These are phyloP conservation scores for Phaethon lepturus DNA, from an alignment of 2,113 vertebrate species.

Conservation along the genomic window DNA sequence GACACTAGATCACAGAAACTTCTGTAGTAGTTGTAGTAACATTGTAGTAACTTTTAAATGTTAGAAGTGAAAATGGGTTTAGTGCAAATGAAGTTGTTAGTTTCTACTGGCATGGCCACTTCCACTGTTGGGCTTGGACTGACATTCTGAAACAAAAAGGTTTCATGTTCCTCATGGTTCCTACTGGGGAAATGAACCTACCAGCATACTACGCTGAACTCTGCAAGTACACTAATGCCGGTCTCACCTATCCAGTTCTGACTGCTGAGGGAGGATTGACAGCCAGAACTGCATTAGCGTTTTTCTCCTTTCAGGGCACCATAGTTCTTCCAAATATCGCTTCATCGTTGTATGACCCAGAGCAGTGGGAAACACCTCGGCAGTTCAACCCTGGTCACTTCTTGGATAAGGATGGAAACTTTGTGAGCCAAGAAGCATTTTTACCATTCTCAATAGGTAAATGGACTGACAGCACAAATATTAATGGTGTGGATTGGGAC, in stretches of 20 bases:
- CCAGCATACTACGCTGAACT: background rate
- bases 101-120: background rate
- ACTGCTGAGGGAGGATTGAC: background rate
- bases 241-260: background rate
- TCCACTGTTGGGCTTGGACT: background rate
- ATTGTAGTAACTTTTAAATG: too few relatives aligned
- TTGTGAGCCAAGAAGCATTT: slow-evolving; percentile 69
- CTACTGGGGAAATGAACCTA: background rate
- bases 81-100: background rate
- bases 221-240: background rate
- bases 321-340: slow-evolving; percentile 67
- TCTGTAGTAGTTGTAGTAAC: background rate
- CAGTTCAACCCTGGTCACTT: slow-evolving; percentile 74
- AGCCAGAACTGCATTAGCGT: background rate
- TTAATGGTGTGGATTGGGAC: background rate
- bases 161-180: background rate
- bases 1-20: background rate
- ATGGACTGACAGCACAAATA: background rate
- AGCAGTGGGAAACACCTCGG: slow-evolving; percentile 67
- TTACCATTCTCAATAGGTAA: slow-evolving; percentile 74
- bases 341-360: slow-evolving; percentile 62
- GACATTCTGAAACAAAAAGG: background rate
- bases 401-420: slow-evolving; percentile 72
- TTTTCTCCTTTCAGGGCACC: slow-evolving; percentile 60
- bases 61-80: background rate